Conservation (phyloP, 1,140 invertebrate species). For the Mamestra configurata region DNA sequence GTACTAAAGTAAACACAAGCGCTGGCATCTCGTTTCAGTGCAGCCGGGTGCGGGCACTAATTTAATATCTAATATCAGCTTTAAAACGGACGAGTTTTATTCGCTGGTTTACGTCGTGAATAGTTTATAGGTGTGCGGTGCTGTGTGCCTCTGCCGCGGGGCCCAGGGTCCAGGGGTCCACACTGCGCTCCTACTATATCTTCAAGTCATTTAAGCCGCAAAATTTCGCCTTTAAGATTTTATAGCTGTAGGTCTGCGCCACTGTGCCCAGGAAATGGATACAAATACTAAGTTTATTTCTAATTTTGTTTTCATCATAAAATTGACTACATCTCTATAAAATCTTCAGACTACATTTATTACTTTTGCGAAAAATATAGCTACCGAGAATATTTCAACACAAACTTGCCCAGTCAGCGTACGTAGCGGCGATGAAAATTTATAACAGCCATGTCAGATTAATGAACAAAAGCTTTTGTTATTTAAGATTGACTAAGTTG, state of each 20-base stretch:
- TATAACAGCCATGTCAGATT: slow-evolving; percentile 33
- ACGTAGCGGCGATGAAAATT: slow-evolving; percentile 26
- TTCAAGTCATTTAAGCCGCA: slow-evolving; percentile 41
- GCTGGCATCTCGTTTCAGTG: slow-evolving; percentile 22
- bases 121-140: slow-evolving; percentile 40
- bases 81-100: slow-evolving; percentile 49
- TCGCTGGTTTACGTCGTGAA: slow-evolving; percentile 48
- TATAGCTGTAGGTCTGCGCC: slow-evolving; percentile 25
- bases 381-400: not conserved
- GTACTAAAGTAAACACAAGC: slow-evolving; percentile 50
- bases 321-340: not conserved
- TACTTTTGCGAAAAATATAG: not conserved
- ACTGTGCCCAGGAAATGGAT: slow-evolving; percentile 36
- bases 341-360: not conserved
- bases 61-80: slow-evolving; percentile 47
- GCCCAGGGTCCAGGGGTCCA: no score
- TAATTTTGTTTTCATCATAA: slow-evolving; percentile 27
- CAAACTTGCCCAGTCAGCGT: slow-evolving; percentile 19
- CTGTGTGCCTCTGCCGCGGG: slow-evolving; percentile 18
- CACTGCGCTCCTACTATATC: slow-evolving; percentile 41
- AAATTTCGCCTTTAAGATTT: slow-evolving; percentile 40
- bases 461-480: slow-evolving; percentile 35
- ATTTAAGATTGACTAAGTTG: slow-evolving; percentile 32
- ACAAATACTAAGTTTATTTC: slow-evolving; percentile 29
- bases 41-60: slow-evolving; percentile 28